phyloP scores from a whole-genome alignment of 2,888 invertebrate genomes.

The Lasius platythorax region DNA sequence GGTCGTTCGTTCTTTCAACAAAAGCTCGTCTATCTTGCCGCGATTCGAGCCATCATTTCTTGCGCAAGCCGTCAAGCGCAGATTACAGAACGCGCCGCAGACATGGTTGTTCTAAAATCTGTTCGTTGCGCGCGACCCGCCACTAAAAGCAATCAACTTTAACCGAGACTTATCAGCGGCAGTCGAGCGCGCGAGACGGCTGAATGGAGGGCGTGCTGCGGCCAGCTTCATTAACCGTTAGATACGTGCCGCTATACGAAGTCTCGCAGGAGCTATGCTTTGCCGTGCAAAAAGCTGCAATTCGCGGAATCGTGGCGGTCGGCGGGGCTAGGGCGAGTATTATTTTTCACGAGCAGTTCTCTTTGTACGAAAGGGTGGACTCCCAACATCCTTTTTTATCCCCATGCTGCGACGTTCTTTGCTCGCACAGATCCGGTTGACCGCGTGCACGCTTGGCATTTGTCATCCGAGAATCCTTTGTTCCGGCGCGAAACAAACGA shows the following conservation, averaged over 20 bases:
- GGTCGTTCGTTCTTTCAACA: conserved; percentile 9
- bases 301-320: conserved; percentile 58
- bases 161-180: conserved; percentile 70
- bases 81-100: conserved; percentile 64
- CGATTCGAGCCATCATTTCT: conserved; percentile 51
- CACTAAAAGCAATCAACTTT: conserved; percentile 67
- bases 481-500: conserved; percentile 81
- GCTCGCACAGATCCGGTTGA: conserved; percentile 79
- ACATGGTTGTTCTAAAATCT: conserved; percentile 65
- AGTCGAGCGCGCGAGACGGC: conserved; percentile 60
- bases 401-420: conserved; percentile 71
- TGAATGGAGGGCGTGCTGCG: conserved; percentile 62
- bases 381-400: conserved; percentile 56
- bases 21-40: conserved; percentile 44
- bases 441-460: conserved; percentile 80
- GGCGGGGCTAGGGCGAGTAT: conserved; percentile 54
- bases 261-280: conserved; percentile 36
- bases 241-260: conserved; percentile 50
- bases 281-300: conserved; percentile 57
- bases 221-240: conserved; percentile 63
- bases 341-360: conserved; percentile 73
- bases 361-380: conserved; percentile 62
- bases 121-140: conserved; percentile 47
- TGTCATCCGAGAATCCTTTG: conserved; percentile 83
- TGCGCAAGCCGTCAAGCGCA: conserved; percentile 65